Base-by-base conservation (phyloP, 2,113 vertebrate genomes). In the Labeo catla region DNA sequence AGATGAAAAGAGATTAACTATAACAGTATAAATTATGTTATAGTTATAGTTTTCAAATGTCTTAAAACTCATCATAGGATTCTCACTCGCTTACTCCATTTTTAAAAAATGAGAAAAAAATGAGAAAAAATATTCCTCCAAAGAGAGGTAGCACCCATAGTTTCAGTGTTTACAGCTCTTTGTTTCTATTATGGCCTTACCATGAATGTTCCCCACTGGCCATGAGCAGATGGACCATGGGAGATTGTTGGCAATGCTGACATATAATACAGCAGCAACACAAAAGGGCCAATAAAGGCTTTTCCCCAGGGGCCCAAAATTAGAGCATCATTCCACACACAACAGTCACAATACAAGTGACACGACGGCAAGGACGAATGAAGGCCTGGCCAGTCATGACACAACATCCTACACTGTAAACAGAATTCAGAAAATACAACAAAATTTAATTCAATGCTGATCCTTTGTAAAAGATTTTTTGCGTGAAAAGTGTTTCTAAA, bases 251-350 rank as follows among this genome's bases (percentile, higher is more conserved):
- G 91, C 93, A 92, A 93, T 84, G 77, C 83, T 79, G 86, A 87
- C 72, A 91, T 92, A 91, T 93, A 93, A 93, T 92, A 92, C 91
- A 89, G 88, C 90, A 72, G 63, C 77, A 74, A 74, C 88, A 94
- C 93, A 93, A 93, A 92, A 85, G 91, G 87, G 88, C 65, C 86
- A 86, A 86, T 91, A 87, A 90, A 92, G 89, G 91, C 85, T 91
- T 91, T 91, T 91, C 91, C 91, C 91, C 89, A 90, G 89, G 91
- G 93, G 91, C 80, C 85, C 47, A 86, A 91, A 89, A 90, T 91
- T 86, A 89, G 88, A 91, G 91, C 91, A 92, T 76, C 74, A 81
- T 89, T 92, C 92, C 79, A 49, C 15, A 82, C 84, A 83, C 76
- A 91, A 90, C 63, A 73, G 57, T 83, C 79, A 72, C 49, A 73